Percentiles rank a stretch among this genome's conserved stretches.
These are phyloP conservation scores for Serranus cabrilla DNA, from an alignment of 2,797 vertebrate species.

Conservation along the genomic window DNA sequence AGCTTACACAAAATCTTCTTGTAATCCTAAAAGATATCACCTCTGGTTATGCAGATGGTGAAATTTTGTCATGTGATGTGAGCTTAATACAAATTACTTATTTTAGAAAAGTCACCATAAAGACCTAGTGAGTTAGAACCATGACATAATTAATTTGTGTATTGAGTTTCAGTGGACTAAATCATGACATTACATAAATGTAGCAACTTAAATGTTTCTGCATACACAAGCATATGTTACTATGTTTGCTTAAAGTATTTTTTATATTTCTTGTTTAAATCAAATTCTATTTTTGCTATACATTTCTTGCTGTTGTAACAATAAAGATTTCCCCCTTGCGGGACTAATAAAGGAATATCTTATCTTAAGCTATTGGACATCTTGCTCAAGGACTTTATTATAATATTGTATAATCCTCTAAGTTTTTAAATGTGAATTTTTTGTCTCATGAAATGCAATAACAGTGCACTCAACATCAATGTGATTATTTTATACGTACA, in stretches of 20 bases:
- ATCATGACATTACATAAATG: neutral
- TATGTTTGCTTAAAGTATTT: no score
- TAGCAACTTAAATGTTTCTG: neutral
- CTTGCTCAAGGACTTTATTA: neutral
- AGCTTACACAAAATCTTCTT: conserved; percentile 4
- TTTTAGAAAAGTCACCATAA: neutral
- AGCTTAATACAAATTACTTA: conserved; percentile 1
- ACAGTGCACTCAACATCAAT: neutral
- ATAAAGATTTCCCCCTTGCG: no score
- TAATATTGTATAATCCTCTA: neutral
- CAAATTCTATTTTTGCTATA: no score
- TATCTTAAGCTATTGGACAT: neutral
- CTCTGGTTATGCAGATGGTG: conserved; percentile 16
- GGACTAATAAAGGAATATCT: no score
- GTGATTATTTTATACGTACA: neutral
- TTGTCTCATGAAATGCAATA: neutral
- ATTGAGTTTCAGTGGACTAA: neutral
- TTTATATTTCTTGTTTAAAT: no score
- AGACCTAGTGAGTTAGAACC: neutral
- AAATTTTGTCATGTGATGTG: neutral
- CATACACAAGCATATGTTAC: neutral
- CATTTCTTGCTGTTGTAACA: no score
- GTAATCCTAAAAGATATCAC: conserved; percentile 27
- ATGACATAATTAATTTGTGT: neutral
- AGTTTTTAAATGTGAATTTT: neutral